Evolutionary conservation across 23 tunicate species (phyloP), one percentile per base, ranked within the genome.

Genomic region (Trididemnum clinides): DNA sequence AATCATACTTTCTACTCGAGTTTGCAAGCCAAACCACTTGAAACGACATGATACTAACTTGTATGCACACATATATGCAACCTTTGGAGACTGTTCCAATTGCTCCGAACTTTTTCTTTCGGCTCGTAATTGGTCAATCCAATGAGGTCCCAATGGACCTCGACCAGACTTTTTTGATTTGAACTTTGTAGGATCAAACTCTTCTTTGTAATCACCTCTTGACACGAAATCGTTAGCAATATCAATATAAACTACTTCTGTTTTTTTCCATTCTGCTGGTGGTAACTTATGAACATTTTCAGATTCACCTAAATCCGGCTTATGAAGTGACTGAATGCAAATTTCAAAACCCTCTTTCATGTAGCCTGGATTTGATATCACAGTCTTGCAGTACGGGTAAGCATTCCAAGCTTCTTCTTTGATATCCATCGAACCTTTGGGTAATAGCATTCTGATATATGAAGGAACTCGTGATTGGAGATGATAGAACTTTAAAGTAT

Each of bases 321-420:
- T 28, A 50, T 91, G 64, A 39, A 86, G 28, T n/a, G 88, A 37
- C 39, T 87, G 76, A 34, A 91, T 82, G 39, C 66, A 33, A 19
- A 91, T 27, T 62, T 44, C 58, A 64, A 91, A 91, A 65, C 28
- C 3, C 7, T 82, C 91, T 54, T 78, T 78, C 97, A 91, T 82
- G 81, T 91, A 91, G 0, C 35, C 78, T 38, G 95, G 95, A 34
- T 91, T 91, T 0, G 97, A 87, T 38, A 91, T 74, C 28, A 83
- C 97, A 26, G 97, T 92, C 51, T 88, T 92, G 28, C 93, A 84
- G 51, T 92, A 58, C 57, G 97, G 97, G 49, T 92, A 92, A 1
- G 89, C 89, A 59, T 92, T 92, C 93, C 93, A 88, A 33, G 97
- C 97, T 58, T 92, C 58, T 78, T 92, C 97, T 12, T 22, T n/a